Evolutionary conservation across 2,888 invertebrate species (phyloP), one percentile per base, ranked within the genome.

Genomic region (Drosophila eohydei): DNA sequence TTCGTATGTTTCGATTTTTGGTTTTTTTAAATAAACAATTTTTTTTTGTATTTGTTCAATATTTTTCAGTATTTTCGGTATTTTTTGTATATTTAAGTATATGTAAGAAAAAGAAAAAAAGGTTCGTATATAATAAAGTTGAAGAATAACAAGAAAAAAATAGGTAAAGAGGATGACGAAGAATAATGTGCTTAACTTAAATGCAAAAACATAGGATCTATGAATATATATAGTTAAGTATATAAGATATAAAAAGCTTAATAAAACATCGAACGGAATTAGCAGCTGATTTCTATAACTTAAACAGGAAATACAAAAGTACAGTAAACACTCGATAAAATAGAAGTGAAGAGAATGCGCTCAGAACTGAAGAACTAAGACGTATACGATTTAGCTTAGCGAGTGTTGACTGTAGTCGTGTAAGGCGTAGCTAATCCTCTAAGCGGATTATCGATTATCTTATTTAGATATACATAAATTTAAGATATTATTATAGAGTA

Each of bases 101-200:
- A 82, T 83, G 83, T 70, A 88, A 88, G 80, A 88, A 76, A 83
- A 88, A 88, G 74, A 88, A 71, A 89, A 80, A 84, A 82, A 69
- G 57, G 36, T 57, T 56, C 62, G 76, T 69, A 72, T 72, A 74
- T 78, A 70, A 64, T 55, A 52, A 70, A 67, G 28, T 58, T 70
- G 60, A 48, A 61, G 65, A 26, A 44, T 64, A 60, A 51, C 36
- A 51, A 48, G 57, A 44, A n/a, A 5, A 41, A 14, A 28, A 28
- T 28, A 30, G 48, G 2, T 30, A 48, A 28, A 46, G n/a, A 26
- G 52, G 52, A 30, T 50, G 48, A 48, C 30, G 51, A 34, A 14
- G 26, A 51, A 38, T 14, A 38, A 54, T 54, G 54, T 38, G 54
- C 54, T 54, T 54, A 54, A 30, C 40, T 40, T 54, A 54, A 38